phyloP scores from a whole-genome alignment of 1,140 invertebrate genomes.

The Rhysida immarginata region DNA sequence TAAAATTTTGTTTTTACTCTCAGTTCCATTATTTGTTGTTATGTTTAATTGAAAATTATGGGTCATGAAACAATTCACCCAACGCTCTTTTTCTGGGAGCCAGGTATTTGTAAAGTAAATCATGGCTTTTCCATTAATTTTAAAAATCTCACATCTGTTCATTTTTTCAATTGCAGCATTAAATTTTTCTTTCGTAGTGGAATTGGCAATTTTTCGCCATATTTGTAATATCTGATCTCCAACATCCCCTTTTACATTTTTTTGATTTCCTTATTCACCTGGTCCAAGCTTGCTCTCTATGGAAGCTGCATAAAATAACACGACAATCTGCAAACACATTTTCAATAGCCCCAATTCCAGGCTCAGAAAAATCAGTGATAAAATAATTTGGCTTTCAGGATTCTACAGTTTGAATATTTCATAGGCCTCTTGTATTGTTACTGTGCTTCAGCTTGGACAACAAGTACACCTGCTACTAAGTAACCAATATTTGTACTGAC shows the following conservation, averaged over 20 bases:
- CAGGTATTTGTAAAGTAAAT: neutral
- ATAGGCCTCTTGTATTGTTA: neutral
- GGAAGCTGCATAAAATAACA: neutral
- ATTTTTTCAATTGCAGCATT: neutral
- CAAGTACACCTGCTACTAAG: neutral
- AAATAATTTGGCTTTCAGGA: neutral
- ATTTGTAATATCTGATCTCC: neutral
- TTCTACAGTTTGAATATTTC: neutral
- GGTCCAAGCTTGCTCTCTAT: neutral
- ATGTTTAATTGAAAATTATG: neutral
- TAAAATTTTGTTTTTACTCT: neutral
- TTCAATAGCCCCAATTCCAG: neutral
- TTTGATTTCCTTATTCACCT: neutral
- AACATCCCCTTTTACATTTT: neutral
- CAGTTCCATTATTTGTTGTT: neutral
- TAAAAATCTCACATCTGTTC: too few species aligned
- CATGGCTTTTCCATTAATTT: neutral
- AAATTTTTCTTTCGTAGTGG: neutral
- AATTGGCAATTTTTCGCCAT: neutral
- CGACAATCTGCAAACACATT: neutral
- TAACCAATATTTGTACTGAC: slow-evolving; percentile 1
- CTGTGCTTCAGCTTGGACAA: neutral
- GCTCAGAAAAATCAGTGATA: neutral
- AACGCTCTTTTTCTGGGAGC: neutral
- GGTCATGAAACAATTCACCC: neutral